Percentiles rank a stretch among this genome's conserved stretches.
These are phyloP conservation scores for Oryzias celebensis DNA, from an alignment of 2,113 vertebrate genomes.

Conservation along the genomic window DNA sequence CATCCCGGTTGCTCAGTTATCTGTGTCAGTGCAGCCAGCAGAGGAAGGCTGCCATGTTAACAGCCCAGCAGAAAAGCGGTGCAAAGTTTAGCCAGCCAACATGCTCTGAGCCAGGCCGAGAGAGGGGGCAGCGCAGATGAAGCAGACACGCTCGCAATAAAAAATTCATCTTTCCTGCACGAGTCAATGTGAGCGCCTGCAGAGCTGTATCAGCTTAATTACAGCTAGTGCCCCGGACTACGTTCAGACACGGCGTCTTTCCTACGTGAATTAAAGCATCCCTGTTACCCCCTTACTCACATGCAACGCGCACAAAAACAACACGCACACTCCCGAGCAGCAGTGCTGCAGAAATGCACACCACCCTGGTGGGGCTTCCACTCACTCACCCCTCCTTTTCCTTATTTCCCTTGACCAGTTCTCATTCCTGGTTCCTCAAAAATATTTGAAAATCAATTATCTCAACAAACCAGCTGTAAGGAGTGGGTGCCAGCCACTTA, in stretches of 20 bases:
- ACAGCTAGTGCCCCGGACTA: conserved; percentile 47
- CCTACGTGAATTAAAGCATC: conserved; percentile 56
- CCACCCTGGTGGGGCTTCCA: conserved; percentile 58
- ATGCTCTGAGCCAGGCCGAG: conserved; percentile 76
- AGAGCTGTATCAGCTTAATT: conserved; percentile 66
- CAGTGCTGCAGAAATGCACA: conserved; percentile 37
- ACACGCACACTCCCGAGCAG: conserved; percentile 43
- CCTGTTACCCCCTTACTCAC: conserved; percentile 37
- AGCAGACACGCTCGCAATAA: conserved; percentile 71
- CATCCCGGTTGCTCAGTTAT: conserved; percentile 84
- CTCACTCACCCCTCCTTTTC: not conserved
- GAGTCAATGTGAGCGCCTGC: conserved; percentile 51
- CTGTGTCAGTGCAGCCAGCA: conserved; percentile 84
- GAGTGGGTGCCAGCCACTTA: conserved; percentile 88
- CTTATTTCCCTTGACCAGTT: conserved; percentile 6
- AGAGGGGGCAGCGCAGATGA: conserved; percentile 58
- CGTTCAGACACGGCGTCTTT: conserved; percentile 58
- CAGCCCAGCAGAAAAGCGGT: conserved; percentile 76
- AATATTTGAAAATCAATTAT: conserved; percentile 97
- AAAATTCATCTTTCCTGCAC: conserved; percentile 80
- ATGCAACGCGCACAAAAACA: conserved; percentile 33
- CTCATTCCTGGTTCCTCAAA: conserved; percentile 84
- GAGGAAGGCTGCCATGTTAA: conserved; percentile 81
- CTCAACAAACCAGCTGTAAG: conserved; percentile 91
- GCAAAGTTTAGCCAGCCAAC: conserved; percentile 78